Conservation (phyloP, 2,888 invertebrate species). For the Ernsta delagoae region DNA sequence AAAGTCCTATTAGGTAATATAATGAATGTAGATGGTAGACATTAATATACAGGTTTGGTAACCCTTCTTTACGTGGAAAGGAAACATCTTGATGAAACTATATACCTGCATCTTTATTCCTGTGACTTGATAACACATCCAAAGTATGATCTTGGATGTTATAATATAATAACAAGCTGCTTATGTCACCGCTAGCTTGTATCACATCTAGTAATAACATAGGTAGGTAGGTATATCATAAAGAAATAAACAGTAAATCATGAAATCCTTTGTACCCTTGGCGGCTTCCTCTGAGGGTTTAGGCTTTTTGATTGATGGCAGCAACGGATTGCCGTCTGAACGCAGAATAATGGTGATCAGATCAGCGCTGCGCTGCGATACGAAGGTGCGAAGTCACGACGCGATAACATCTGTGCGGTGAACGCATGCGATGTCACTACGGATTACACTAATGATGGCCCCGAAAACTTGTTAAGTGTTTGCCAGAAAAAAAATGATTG, state of each 20-base stretch:
- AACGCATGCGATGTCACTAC: slow-evolving; percentile 52
- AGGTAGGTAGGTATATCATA: neutral
- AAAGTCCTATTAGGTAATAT: too few relatives aligned
- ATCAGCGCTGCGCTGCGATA: slow-evolving; percentile 56
- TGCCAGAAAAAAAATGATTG: slow-evolving; percentile 6
- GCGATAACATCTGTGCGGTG: slow-evolving; percentile 49
- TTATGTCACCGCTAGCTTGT: too few relatives aligned
- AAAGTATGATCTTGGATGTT: too few relatives aligned
- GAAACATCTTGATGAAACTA: too few relatives aligned
- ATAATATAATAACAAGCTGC: too few relatives aligned
- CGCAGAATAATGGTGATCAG: slow-evolving; percentile 57
- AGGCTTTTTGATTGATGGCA: slow-evolving; percentile 64
- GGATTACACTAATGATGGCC: slow-evolving; percentile 57
- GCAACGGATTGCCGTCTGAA: slow-evolving; percentile 50
- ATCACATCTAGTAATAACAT: too few relatives aligned
- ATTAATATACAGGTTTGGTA: too few relatives aligned
- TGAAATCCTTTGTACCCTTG: slow-evolving; percentile 15
- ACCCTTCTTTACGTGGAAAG: too few relatives aligned
- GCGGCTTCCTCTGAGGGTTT: slow-evolving; percentile 71
- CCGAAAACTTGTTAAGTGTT: slow-evolving; percentile 46
- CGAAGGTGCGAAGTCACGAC: slow-evolving; percentile 72
- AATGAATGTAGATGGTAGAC: too few relatives aligned
- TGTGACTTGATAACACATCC: too few relatives aligned
- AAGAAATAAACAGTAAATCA: neutral
- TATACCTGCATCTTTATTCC: too few relatives aligned